Base-by-base conservation (phyloP, 2,888 invertebrate genomes). In the Latheticus oryzae region DNA sequence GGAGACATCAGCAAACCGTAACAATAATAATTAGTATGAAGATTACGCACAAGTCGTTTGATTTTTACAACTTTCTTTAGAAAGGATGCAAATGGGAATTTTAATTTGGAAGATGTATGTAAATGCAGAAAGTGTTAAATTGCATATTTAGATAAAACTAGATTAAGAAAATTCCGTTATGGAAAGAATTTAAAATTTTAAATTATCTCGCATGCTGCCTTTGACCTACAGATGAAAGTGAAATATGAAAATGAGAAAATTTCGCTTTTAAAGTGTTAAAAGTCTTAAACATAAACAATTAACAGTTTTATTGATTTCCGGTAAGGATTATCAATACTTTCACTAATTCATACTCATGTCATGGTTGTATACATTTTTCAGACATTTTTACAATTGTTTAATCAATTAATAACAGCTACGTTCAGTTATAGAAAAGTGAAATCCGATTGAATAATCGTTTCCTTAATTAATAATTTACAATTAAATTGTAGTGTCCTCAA, bases 1-100 rank as follows among this genome's bases (percentile, higher is more conserved):
- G 9, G 17, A n/a, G 13, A 50, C 24, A 37, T 50, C 50, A 23
- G 26, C 48, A 48, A 45, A 35, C 16, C 50, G 19, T 50, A 38
- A 38, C 37, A 23, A 13, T 26, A 33, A 35, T 37, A 23, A 37
- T 47, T 21, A 42, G 12, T 21, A 15, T 15, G 16, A 3, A 16
- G n/a, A 24, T 2, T 19, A n/a, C 28, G 2, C 26, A 5, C n/a
- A n/a, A n/a, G n/a, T 43, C 15, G 7, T 23, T 1, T 5, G 16
- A 15, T 15, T 26, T 43, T 24, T n/a, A n/a, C n/a, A 11, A 24
- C 7, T 45, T 45, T 32, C 9, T 9, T 45, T 17, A 32, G 32
- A 5, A 8, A 7, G 11, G 9, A 15, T 15, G 15, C n/a, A 33
- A 33, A 8, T 12, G 4, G 11, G 21, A 45, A 30, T 45, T 45